phyloP scores from a whole-genome alignment of 2,888 invertebrate species.

The Caenorhabditis japonica region DNA sequence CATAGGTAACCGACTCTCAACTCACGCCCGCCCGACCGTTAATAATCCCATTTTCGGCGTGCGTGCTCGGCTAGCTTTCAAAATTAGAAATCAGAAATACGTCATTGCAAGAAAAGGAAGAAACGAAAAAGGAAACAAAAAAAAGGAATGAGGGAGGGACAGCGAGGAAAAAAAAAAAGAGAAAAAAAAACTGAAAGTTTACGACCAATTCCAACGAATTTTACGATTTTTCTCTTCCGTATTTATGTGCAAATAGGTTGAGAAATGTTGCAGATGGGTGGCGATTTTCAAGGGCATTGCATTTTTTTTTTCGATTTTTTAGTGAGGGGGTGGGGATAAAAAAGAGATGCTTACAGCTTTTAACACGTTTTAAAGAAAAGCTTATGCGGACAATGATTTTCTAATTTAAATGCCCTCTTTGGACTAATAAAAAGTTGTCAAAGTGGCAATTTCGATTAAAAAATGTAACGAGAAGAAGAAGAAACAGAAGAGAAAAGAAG shows the following conservation, averaged over 20 bases:
- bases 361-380: too few species aligned
- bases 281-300: conserved; percentile 44
- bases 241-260: conserved; percentile 41
- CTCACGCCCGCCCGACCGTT: conserved; percentile 6
- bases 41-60: conserved; percentile 29
- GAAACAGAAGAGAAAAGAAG: conserved; percentile 25
- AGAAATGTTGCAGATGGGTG: conserved; percentile 48
- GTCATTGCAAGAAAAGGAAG: conserved; percentile 1
- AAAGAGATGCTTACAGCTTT: too few species aligned
- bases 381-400: too few species aligned
- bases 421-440: conserved; percentile 3
- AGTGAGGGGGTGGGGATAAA: too few species aligned
- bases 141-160: background rate
- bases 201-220: conserved; percentile 45
- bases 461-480: conserved; percentile 9
- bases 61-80: conserved; percentile 29
- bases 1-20: too few species aligned
- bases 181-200: conserved; percentile 42
- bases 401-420: too few species aligned
- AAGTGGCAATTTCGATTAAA: conserved; percentile 3
- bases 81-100: conserved; percentile 22
- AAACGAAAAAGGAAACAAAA: background rate
- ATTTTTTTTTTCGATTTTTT: too few species aligned
- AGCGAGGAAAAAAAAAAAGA: background rate
- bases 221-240: too few species aligned